A percentile compares a stretch with the other conserved stretches of the same genome.
phyloP scores from a whole-genome alignment of 2,888 invertebrate species.

The Lepidocyrtoides sp. region DNA sequence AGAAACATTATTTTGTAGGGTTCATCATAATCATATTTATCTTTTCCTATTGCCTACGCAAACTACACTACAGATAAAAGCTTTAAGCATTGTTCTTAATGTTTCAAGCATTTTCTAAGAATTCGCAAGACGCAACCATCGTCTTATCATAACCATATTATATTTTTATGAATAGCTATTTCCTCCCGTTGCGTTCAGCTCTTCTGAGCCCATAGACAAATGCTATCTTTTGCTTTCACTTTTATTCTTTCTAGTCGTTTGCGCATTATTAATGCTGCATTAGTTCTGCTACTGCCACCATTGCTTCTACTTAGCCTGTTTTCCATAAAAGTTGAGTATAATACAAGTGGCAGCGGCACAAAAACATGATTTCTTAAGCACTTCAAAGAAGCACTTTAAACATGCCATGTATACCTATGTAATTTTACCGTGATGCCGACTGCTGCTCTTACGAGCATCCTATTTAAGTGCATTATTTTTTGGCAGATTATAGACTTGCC shows the following conservation, averaged over 20 bases:
- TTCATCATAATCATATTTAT: constrained; percentile 44
- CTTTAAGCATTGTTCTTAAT: background rate
- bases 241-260: constrained; percentile 18
- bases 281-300: constrained; percentile 27
- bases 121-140: background rate
- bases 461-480: constrained; percentile 50
- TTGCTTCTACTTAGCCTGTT: background rate
- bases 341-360: background rate
- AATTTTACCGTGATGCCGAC: too few species aligned
- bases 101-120: background rate
- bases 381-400: background rate
- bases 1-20: constrained; percentile 9
- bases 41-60: background rate
- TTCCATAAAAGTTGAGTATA: constrained; percentile 50
- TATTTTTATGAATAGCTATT: background rate
- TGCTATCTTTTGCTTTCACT: background rate
- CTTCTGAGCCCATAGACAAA: background rate
- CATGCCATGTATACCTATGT: too few species aligned
- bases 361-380: too few species aligned
- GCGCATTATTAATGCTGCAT: constrained; percentile 56
- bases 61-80: background rate
- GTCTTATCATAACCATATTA: constrained; percentile 26
- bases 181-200: background rate
- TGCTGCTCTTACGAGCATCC: background rate
- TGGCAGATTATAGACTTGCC: constrained; percentile 17